Base-by-base conservation (phyloP, 2,113 vertebrate species). In the Oryzias woworae region DNA sequence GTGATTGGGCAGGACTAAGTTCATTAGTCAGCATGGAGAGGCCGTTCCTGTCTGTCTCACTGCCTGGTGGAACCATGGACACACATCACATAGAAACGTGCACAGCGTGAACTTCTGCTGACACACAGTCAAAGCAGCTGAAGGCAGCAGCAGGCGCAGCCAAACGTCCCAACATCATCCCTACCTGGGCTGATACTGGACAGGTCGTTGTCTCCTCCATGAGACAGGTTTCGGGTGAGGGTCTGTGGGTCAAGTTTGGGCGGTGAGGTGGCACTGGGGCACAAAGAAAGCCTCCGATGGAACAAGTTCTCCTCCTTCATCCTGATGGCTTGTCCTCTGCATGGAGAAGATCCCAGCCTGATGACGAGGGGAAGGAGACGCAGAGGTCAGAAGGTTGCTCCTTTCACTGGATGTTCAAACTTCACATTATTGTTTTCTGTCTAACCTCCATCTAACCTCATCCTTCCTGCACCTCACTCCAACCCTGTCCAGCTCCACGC, bases 241-340 rank as follows among this genome's bases (percentile, higher is more conserved):
- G 92, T 87, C 63, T 87, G 94, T 58, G 94, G 92, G 75, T 97
- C 95, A 0, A 93, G 91, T 78, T 95, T 96, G 78, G 95, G 96
- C 2, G 94, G 95, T 14, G 95, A 93, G 53, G 93, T 93, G 0
- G 94, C 85, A 2, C 91, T 93, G 0, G 95, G 94, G 70, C 94
- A 95, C 75, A 98, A 92, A 4, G 96, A 98, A 83, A 96, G 93
- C 88, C 95, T 94, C 67, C 96, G 94, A 17, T 94, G 91, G 54
- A 94, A 94, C 61, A 96, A 90, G 86, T 93, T 95, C 90, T 97
- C 96, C 85, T 99, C 96, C 92, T 97, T 99, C 96, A 99, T 98
- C 88, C 89, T 88, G 91, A 86, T 92, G 78, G 66, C 92, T 92
- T 36, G 91, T 93, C 88, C 92, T 95, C 95, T 97, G 88, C 52